phyloP scores from a whole-genome alignment of 2,888 invertebrate species.

The Cactoblastis cactorum region DNA sequence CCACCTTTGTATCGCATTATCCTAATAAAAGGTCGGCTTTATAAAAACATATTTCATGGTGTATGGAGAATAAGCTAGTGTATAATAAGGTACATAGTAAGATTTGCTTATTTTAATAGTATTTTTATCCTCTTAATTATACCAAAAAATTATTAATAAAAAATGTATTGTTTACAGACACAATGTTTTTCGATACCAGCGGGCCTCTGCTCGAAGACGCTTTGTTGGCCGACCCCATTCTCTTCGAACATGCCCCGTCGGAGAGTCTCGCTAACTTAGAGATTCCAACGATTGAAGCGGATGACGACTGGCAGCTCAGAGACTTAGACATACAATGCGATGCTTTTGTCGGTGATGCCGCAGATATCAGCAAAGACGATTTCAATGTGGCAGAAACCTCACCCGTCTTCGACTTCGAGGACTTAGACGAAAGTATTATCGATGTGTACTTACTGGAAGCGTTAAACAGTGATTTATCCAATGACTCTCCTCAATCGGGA shows the following conservation, averaged over 20 bases:
- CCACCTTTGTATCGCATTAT: constrained; percentile 27
- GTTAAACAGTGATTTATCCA: constrained; percentile 50
- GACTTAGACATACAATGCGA: constrained; percentile 64
- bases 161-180: constrained; percentile 39
- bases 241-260: constrained; percentile 66
- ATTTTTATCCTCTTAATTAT: no score
- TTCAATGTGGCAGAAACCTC: constrained; percentile 42
- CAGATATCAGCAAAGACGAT: constrained; percentile 52
- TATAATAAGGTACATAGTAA: neutral
- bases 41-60: neutral
- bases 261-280: constrained; percentile 72
- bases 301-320: constrained; percentile 58
- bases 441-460: constrained; percentile 65
- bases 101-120: neutral
- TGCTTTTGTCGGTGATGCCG: constrained; percentile 55
- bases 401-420: constrained; percentile 60
- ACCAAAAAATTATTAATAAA: neutral
- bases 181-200: constrained; percentile 58
- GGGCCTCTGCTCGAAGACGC: constrained; percentile 53
- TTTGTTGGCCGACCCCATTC: constrained; percentile 57
- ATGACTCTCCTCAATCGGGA: constrained; percentile 44
- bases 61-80: neutral
- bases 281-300: constrained; percentile 51
- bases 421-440: constrained; percentile 62
- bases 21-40: neutral